Evolutionary conservation across 92 coral and sea anemone genomes (phyloP).

Genomic region (Siderastrea radians): DNA sequence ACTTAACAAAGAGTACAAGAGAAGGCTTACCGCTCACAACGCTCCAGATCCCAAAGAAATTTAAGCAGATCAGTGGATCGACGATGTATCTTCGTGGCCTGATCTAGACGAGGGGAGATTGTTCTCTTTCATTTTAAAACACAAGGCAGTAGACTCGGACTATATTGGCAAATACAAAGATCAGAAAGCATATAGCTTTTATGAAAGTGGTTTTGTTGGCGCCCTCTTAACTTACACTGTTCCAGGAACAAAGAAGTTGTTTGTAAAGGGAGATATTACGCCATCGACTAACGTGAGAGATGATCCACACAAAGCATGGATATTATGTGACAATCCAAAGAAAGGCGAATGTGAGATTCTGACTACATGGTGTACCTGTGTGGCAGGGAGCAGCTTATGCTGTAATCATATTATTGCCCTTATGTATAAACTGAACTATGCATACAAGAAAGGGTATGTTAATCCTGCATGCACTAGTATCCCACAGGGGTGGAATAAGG

Average conservation of each 20-base stretch:
- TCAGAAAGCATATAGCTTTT: slow-evolving; percentile 57
- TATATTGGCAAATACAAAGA: slow-evolving; percentile 67
- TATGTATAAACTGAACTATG: slow-evolving; percentile 66
- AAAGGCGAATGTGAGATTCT: slow-evolving; percentile 26
- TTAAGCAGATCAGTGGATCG: slow-evolving; percentile 1
- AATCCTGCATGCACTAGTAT: slow-evolving; percentile 64
- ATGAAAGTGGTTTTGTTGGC: slow-evolving; percentile 69
- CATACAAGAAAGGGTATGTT: slow-evolving; percentile 44
- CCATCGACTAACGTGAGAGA: slow-evolving; percentile 6
- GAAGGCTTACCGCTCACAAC: background rate
- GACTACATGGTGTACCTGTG: slow-evolving; percentile 71
- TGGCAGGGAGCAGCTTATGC: slow-evolving; percentile 50
- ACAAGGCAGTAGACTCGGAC: slow-evolving; percentile 26
- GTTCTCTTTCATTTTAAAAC: slow-evolving; percentile 30
- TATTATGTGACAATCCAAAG: slow-evolving; percentile 20
- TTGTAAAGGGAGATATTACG: slow-evolving; percentile 30
- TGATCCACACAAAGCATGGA: slow-evolving; percentile 60
- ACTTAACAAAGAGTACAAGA: slow-evolving; percentile 39
- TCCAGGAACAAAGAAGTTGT: slow-evolving; percentile 8
- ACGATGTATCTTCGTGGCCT: slow-evolving; percentile 42
- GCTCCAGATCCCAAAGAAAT: slow-evolving; percentile 10
- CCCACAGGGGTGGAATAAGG: slow-evolving; percentile 64
- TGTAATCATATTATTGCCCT: slow-evolving; percentile 74
- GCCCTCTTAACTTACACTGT: slow-evolving; percentile 32
- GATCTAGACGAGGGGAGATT: slow-evolving; percentile 53